phyloP scores from a whole-genome alignment of 2,888 invertebrate species.

The Drosophila kambysellisi region DNA sequence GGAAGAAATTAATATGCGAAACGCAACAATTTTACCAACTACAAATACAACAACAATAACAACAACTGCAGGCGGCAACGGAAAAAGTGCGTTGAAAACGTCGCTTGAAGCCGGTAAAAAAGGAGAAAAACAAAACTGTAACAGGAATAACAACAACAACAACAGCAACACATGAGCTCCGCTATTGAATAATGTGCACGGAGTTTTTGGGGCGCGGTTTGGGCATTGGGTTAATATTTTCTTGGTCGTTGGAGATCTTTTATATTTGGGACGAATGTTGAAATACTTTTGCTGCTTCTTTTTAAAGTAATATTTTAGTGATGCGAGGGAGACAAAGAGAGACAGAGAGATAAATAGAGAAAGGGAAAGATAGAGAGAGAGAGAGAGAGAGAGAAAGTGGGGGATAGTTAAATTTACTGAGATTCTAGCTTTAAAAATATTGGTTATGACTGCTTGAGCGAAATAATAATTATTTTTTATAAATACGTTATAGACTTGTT shows the following conservation, averaged over 20 bases:
- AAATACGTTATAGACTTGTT: background rate
- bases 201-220: conserved; percentile 60
- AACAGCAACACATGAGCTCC: conserved; percentile 50
- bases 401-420: background rate
- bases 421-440: background rate
- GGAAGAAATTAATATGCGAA: conserved; percentile 79
- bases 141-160: conserved; percentile 45
- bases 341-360: background rate
- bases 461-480: background rate
- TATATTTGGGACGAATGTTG: background rate
- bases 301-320: background rate
- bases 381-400: background rate
- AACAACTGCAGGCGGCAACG: conserved; percentile 33
- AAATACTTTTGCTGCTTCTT: background rate
- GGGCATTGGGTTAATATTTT: conserved; percentile 25
- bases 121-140: conserved; percentile 28
- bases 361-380: background rate
- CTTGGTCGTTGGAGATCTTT: conserved; percentile 8
- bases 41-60: conserved; percentile 46
- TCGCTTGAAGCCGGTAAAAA: conserved; percentile 64
- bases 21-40: conserved; percentile 79
- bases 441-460: background rate
- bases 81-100: conserved; percentile 56
- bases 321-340: background rate
- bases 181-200: conserved; percentile 57